Conservation (phyloP, 2,797 vertebrate genomes). For the Darevskia nairensis region DNA sequence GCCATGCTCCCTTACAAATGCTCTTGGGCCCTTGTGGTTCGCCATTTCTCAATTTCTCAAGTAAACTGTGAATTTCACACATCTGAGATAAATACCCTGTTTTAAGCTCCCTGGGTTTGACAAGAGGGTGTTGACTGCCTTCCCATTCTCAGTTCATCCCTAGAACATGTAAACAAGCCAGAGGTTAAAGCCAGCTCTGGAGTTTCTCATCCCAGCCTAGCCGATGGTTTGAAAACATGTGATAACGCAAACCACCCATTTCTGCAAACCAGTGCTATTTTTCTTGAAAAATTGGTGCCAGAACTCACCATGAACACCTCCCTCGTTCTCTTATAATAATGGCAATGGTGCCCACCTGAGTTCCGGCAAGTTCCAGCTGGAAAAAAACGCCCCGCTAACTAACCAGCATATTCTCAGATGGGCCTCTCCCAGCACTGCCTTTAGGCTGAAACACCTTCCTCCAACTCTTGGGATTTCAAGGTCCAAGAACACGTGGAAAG, state of each 20-base stretch:
- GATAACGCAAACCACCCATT: neutral
- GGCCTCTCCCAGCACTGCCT: neutral
- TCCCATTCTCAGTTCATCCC: neutral
- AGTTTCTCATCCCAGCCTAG: neutral
- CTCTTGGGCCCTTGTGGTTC: neutral
- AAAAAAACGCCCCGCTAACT: too few species aligned
- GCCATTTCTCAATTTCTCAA: constrained; percentile 1
- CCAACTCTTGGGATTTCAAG: neutral
- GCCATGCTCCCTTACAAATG: neutral
- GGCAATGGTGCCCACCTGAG: too few species aligned
- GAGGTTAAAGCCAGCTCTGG: neutral
- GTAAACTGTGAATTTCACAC: neutral
- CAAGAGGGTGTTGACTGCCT: too few species aligned
- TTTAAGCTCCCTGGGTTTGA: neutral
- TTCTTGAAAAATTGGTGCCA: too few species aligned
- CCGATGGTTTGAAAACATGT: neutral
- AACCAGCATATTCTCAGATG: neutral
- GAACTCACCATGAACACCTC: too few species aligned
- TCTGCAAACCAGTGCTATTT: neutral
- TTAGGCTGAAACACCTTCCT: neutral
- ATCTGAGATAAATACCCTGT: neutral
- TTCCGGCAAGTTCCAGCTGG: too few species aligned
- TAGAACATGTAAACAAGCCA: neutral
- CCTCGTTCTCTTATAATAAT: too few species aligned
- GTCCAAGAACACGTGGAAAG: too few species aligned